Percentiles rank a stretch among this genome's conserved stretches.
phyloP scores from a whole-genome alignment of 1,140 invertebrate genomes.

The Drosophila virilis region DNA sequence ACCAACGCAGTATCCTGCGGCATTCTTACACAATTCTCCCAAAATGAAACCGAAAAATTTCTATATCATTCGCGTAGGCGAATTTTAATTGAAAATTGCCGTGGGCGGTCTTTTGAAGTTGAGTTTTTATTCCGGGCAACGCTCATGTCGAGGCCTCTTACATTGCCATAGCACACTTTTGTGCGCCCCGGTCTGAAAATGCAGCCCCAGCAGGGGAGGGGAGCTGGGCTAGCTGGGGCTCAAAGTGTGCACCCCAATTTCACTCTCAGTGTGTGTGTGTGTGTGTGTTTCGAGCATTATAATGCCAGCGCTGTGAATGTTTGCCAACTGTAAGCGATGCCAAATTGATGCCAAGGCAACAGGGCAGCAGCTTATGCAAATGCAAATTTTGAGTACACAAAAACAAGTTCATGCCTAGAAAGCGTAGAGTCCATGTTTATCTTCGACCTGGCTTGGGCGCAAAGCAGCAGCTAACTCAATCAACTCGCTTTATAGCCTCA shows the following conservation, averaged over 20 bases:
- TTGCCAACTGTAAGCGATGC: slow-evolving; percentile 69
- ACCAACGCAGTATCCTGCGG: slow-evolving; percentile 4
- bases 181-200: slow-evolving; percentile 35
- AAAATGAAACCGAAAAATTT: slow-evolving; percentile 18
- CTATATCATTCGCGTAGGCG: slow-evolving; percentile 57
- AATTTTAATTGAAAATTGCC: slow-evolving; percentile 82
- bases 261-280: background rate
- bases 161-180: slow-evolving; percentile 59
- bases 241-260: too few species aligned
- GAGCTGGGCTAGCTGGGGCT: too few species aligned
- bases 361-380: slow-evolving; percentile 47
- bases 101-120: slow-evolving; percentile 76
- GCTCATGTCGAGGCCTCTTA: slow-evolving; percentile 1
- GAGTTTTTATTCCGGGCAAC: background rate
- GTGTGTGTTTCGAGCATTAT: slow-evolving; percentile 28
- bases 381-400: slow-evolving; percentile 43
- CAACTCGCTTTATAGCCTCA: background rate
- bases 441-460: background rate
- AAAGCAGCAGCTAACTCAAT: background rate
- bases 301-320: slow-evolving; percentile 48
- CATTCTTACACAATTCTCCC: slow-evolving; percentile 25
- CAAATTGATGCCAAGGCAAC: slow-evolving; percentile 74
- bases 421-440: slow-evolving; percentile 6
- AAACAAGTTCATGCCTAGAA: slow-evolving; percentile 23
- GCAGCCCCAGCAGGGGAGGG: slow-evolving; percentile 14